Base-by-base conservation (phyloP, 1,140 invertebrate genomes). In the Dendrolimus punctatus region DNA sequence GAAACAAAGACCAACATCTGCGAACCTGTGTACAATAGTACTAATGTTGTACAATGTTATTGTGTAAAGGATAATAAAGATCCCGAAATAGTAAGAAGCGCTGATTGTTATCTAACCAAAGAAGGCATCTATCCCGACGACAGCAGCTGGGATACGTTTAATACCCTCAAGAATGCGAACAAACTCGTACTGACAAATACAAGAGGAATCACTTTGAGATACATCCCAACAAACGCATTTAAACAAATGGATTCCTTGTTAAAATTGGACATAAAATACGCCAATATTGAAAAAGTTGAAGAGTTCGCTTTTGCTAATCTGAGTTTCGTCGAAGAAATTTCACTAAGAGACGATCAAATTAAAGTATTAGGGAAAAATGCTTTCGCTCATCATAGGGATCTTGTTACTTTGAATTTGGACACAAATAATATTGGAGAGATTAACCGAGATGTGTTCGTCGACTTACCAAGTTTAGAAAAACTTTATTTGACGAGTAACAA, bases 391-490 rank as follows among this genome's bases (percentile, higher is more conserved):
- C 89, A 93, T 52, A 88, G 80, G 6, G 88, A 89, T 40, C 76
- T 95, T 39, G 85, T 84, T 9, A 83, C 88, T 4, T 86, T 95
- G 46, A 90, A 90, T 64, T 80, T 95, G 52, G 91, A 92, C 50
- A 90, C 91, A 46, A 95, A 95, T 76, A 80, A 84, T 10, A 91
- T 95, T 39, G 75, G 86, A 0, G 92, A 93, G 73, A 90, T 95
- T 53, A 91, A 92, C 63, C 89, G 92, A 57, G 88, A 91, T 59
- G 91, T 93, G 0, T 95, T 95, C 74, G 82, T 91, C 0, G 90
- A 92, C 69, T 70, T 95, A 23, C 92, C 92, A 0, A 80, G 84
- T 3, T 79, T 95, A 51, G 87, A 89, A 52, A 89, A 89, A 53
- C 80, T 95, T 23, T 91, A 86, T 69, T 76, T 95, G 42, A 91